Percentiles rank a stretch among this genome's conserved stretches.
Evolutionary conservation across 2,888 invertebrate genomes (phyloP).

Genomic region (Macaria notata): DNA sequence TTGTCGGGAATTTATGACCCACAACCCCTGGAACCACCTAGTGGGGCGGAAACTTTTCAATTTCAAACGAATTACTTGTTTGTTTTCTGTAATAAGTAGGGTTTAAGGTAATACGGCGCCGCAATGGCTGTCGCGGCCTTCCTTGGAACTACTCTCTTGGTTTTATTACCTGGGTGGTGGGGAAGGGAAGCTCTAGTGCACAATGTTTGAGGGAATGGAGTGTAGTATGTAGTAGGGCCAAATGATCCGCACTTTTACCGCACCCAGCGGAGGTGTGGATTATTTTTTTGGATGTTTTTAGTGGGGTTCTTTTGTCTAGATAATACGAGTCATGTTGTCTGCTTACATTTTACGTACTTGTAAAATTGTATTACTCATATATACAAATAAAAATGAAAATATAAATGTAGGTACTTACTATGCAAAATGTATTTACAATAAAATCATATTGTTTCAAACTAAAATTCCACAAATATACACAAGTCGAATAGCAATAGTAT

Average conservation of each 20-base stretch:
- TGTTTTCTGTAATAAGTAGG: slow-evolving; percentile 78
- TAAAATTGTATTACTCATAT: too few species aligned
- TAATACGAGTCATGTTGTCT: too few species aligned
- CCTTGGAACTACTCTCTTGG: slow-evolving; percentile 79
- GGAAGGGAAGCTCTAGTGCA: slow-evolving; percentile 49
- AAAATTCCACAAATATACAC: too few species aligned
- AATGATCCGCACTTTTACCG: slow-evolving; percentile 27
- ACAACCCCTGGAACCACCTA: slow-evolving; percentile 68
- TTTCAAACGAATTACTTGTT: slow-evolving; percentile 82
- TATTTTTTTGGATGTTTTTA: slow-evolving; percentile 10
- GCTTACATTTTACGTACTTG: too few species aligned
- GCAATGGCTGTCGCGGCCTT: slow-evolving; percentile 74
- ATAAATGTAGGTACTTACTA: too few species aligned
- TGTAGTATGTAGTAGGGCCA: slow-evolving; percentile 1
- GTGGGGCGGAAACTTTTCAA: slow-evolving; percentile 82
- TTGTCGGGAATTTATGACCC: slow-evolving; percentile 81
- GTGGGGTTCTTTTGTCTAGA: not conserved
- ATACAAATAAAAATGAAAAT: too few species aligned
- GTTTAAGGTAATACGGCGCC: slow-evolving; percentile 75
- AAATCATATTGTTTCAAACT: too few species aligned
- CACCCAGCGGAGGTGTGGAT: slow-evolving; percentile 11
- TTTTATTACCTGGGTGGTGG: slow-evolving; percentile 77
- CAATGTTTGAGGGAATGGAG: slow-evolving; percentile 37
- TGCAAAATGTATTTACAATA: too few species aligned
- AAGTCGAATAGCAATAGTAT: too few species aligned